These are phyloP conservation scores for Syngnathus scovelli DNA, from an alignment of 2,113 vertebrate genomes.

Conservation along the genomic window DNA sequence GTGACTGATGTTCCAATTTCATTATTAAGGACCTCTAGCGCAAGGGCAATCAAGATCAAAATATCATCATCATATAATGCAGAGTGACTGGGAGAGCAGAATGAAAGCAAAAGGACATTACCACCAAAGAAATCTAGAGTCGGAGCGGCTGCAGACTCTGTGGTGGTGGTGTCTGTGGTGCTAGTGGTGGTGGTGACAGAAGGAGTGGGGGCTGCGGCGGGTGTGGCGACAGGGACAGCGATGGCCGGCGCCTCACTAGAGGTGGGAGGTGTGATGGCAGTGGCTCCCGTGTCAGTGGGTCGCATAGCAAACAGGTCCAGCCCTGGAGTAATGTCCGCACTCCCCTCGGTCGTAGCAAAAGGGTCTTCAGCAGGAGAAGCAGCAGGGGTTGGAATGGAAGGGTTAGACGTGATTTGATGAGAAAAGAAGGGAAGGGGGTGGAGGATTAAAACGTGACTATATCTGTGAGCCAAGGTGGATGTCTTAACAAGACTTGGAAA, in stretches of 20 bases:
- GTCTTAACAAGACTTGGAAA: constrained; percentile 2
- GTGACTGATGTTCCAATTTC: constrained; percentile 29
- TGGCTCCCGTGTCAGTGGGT: constrained; percentile 80
- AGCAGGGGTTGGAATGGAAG: constrained; percentile 33
- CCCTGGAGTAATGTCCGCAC: constrained; percentile 86
- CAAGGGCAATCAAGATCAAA: constrained; percentile 29
- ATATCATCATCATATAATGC: constrained; percentile 48
- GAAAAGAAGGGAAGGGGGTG: constrained; percentile 67
- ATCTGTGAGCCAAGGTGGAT: constrained; percentile 19
- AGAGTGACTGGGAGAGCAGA: constrained; percentile 52
- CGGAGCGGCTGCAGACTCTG: constrained; percentile 76
- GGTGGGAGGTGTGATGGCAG: constrained; percentile 75
- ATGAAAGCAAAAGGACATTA: constrained; percentile 76
- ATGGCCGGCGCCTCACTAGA: constrained; percentile 76
- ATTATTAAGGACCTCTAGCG: constrained; percentile 30
- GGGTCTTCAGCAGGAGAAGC: constrained; percentile 84
- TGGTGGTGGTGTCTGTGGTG: constrained; percentile 70
- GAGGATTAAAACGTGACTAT: constrained; percentile 46
- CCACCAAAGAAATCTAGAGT: constrained; percentile 99
- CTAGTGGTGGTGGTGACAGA: constrained; percentile 81
- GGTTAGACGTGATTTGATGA: constrained; percentile 67
- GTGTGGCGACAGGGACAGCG: constrained; percentile 65
- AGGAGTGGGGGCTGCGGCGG: constrained; percentile 73
- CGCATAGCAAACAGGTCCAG: constrained; percentile 99
- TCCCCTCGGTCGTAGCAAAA: constrained; percentile 96